These are phyloP conservation scores for Dendrolimus kikuchii DNA, from an alignment of 1,140 invertebrate species.

Conservation along the genomic window DNA sequence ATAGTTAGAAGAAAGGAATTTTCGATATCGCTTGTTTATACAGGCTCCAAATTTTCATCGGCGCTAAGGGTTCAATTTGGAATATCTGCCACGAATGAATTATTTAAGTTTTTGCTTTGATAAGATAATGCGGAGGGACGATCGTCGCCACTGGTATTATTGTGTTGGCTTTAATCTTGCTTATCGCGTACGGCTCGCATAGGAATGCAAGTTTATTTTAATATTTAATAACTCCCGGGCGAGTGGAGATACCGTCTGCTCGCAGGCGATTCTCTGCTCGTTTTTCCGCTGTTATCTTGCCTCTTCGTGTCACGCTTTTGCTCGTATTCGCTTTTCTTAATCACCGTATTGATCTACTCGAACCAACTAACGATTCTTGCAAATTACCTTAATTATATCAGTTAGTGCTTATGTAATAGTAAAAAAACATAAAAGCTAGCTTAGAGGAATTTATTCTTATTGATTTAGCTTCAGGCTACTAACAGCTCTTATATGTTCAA, in stretches of 20 bases:
- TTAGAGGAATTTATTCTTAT: no score
- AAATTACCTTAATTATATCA: no score
- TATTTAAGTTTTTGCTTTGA: constrained; percentile 48
- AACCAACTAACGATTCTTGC: no score
- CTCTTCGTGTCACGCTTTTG: constrained; percentile 61
- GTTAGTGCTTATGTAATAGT: no score
- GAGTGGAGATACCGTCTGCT: constrained; percentile 56
- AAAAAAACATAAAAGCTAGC: no score
- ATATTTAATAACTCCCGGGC: constrained; percentile 68
- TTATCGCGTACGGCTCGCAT: constrained; percentile 61
- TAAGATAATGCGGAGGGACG: constrained; percentile 50
- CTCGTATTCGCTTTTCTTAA: constrained; percentile 52
- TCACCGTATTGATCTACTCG: constrained; percentile 15
- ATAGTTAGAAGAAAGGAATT: constrained; percentile 3
- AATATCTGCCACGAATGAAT: constrained; percentile 41
- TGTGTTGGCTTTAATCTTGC: constrained; percentile 59
- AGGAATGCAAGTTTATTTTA: constrained; percentile 69
- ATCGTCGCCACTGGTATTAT: constrained; percentile 49
- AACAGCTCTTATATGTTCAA: no score
- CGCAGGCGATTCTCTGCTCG: constrained; percentile 46
- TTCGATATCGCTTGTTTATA: constrained; percentile 29
- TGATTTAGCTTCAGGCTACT: no score
- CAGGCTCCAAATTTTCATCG: constrained; percentile 37
- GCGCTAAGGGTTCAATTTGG: constrained; percentile 24
- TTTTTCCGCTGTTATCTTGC: constrained; percentile 56